Evolutionary conservation across 2,797 vertebrate genomes (phyloP).

Genomic region (Botia almorhae): DNA sequence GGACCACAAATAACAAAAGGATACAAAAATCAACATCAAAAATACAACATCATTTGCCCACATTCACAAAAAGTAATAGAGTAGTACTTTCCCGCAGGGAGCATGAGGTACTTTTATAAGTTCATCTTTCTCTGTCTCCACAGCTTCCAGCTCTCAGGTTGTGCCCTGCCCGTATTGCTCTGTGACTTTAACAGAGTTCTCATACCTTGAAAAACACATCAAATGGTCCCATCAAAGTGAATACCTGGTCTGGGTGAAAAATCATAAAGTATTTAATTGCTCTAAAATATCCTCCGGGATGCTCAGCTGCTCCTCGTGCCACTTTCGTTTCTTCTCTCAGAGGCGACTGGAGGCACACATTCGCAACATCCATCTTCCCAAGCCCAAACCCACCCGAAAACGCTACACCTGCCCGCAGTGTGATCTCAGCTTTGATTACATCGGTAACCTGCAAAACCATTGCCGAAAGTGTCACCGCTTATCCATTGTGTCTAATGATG

Average conservation of each 20-base stretch:
- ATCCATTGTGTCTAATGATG: slow-evolving; percentile 70
- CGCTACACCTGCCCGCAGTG: slow-evolving; percentile 78
- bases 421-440: slow-evolving; percentile 79
- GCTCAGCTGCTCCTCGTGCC: slow-evolving; percentile 71
- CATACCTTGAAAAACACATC: slow-evolving; percentile 79
- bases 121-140: not conserved
- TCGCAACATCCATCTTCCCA: slow-evolving; percentile 69
- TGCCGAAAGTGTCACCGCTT: slow-evolving; percentile 78
- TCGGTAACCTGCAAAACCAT: slow-evolving; percentile 80
- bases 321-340: slow-evolving; percentile 71
- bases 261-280: slow-evolving; percentile 68
- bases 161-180: slow-evolving; percentile 77
- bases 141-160: slow-evolving; percentile 67
- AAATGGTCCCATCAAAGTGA: slow-evolving; percentile 81
- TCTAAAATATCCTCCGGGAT: slow-evolving; percentile 65
- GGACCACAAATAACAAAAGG: not conserved
- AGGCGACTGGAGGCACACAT: slow-evolving; percentile 70
- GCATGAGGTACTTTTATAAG: not conserved
- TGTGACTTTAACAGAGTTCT: slow-evolving; percentile 75
- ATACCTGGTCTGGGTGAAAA: slow-evolving; percentile 73
- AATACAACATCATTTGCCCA: not conserved
- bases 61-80: not conserved
- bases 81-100: not conserved
- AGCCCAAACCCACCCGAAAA: slow-evolving; percentile 69
- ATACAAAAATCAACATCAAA: too few species aligned